These are phyloP conservation scores for Sitodiplosis mosellana DNA, from an alignment of 1,140 invertebrate genomes.

Conservation along the genomic window DNA sequence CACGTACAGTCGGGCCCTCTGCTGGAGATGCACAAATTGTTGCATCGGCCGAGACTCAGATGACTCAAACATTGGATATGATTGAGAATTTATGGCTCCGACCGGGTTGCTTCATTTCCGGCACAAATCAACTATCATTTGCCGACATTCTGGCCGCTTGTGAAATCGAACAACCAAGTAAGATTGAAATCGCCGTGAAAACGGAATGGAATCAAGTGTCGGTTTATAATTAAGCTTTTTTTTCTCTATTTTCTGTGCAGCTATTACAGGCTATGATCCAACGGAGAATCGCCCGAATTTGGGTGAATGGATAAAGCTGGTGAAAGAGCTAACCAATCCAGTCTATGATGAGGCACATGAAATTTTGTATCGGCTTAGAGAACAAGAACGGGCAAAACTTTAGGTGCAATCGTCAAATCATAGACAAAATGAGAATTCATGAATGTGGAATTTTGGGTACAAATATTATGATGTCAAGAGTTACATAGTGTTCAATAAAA, in stretches of 20 bases:
- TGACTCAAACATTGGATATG: slow-evolving; percentile 31
- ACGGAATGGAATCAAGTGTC: too few relatives aligned
- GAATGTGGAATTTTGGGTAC: too few relatives aligned
- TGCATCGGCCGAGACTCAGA: slow-evolving; percentile 21
- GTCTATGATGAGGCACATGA: slow-evolving; percentile 3
- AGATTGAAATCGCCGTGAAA: too few relatives aligned
- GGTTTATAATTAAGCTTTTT: too few relatives aligned
- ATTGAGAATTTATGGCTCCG: slow-evolving; percentile 39
- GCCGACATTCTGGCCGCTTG: slow-evolving; percentile 64
- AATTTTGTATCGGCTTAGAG: neutral
- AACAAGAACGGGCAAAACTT: neutral
- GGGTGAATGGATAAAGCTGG: neutral
- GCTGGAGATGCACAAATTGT: slow-evolving; percentile 11
- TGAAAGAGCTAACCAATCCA: neutral
- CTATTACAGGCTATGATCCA: slow-evolving; percentile 1
- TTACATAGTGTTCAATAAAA: too few relatives aligned
- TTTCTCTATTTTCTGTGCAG: too few relatives aligned
- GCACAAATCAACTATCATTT: slow-evolving; percentile 40
- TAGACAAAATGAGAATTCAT: too few relatives aligned
- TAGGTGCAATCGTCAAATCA: too few relatives aligned
- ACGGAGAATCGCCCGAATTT: neutral
- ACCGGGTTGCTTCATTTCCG: slow-evolving; percentile 39
- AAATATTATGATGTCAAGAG: too few relatives aligned
- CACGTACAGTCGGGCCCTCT: slow-evolving; percentile 24
- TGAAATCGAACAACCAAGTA: slow-evolving; percentile 63